These are phyloP conservation scores for Anomalospiza imberbis DNA, from an alignment of 2,797 vertebrate species.

Conservation along the genomic window DNA sequence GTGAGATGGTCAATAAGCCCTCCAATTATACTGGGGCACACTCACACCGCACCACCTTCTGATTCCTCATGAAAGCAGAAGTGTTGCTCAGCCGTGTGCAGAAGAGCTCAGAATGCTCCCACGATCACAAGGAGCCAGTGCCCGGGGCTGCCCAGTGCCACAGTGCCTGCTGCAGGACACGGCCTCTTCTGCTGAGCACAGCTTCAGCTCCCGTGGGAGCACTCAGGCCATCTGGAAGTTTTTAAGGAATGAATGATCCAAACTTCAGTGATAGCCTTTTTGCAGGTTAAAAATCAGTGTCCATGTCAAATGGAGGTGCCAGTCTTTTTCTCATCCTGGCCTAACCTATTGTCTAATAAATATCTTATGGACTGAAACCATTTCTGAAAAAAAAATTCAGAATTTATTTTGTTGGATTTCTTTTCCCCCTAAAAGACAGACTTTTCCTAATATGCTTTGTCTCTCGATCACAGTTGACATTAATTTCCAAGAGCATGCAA, in stretches of 20 bases:
- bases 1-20: neutral
- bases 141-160: neutral
- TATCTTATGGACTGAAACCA: neutral
- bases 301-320: neutral
- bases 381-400: neutral
- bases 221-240: neutral
- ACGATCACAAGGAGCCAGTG: neutral
- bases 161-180: neutral
- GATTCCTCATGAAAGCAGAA: neutral
- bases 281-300: neutral
- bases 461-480: neutral
- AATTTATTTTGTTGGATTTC: neutral
- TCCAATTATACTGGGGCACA: neutral
- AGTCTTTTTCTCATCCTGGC: neutral
- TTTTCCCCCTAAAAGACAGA: neutral
- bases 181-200: neutral
- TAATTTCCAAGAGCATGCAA: neutral
- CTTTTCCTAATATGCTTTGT: neutral
- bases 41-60: neutral
- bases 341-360: neutral
- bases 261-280: neutral
- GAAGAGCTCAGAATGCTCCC: neutral
- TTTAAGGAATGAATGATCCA: neutral
- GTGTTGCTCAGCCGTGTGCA: neutral
- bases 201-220: neutral